A percentile compares a stretch with the other conserved stretches of the same genome.
Evolutionary conservation across 2,888 invertebrate species (phyloP).

Genomic region (Lasioglossum lativentre): DNA sequence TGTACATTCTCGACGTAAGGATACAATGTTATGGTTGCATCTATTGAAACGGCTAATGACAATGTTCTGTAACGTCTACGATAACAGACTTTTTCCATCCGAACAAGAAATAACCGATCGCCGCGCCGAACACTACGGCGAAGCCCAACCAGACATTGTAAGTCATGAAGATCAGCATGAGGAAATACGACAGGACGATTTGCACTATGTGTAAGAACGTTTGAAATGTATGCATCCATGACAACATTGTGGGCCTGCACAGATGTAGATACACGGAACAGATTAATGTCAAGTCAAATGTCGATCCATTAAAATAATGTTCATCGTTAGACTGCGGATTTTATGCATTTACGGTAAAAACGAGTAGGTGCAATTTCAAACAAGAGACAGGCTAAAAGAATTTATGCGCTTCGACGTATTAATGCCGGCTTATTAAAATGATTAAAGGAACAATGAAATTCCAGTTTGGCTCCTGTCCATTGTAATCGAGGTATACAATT

Average conservation of each 20-base stretch:
- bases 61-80: slow-evolving; percentile 97
- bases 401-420: background rate
- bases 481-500: background rate
- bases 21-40: slow-evolving; percentile 32
- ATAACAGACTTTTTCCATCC: slow-evolving; percentile 98
- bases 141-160: slow-evolving; percentile 97
- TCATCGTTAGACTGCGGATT: background rate
- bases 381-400: background rate
- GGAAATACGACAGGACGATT: slow-evolving; percentile 95
- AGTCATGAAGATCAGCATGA: slow-evolving; percentile 99
- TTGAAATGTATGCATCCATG: slow-evolving; percentile 93
- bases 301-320: background rate
- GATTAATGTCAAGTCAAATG: slow-evolving; percentile 28
- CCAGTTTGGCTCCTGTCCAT: background rate
- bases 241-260: slow-evolving; percentile 93
- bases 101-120: slow-evolving; percentile 96
- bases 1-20: slow-evolving; percentile 39
- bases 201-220: slow-evolving; percentile 95
- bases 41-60: slow-evolving; percentile 88
- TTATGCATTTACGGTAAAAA: background rate
- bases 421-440: background rate
- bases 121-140: slow-evolving; percentile 95
- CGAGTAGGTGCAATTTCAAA: background rate
- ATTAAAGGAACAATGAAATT: background rate
- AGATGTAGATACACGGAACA: slow-evolving; percentile 54